A percentile compares a stretch with the other conserved stretches of the same genome.
These are phyloP conservation scores for Ursus arctos DNA, from an alignment of 2,113 vertebrate species.

Conservation along the genomic window DNA sequence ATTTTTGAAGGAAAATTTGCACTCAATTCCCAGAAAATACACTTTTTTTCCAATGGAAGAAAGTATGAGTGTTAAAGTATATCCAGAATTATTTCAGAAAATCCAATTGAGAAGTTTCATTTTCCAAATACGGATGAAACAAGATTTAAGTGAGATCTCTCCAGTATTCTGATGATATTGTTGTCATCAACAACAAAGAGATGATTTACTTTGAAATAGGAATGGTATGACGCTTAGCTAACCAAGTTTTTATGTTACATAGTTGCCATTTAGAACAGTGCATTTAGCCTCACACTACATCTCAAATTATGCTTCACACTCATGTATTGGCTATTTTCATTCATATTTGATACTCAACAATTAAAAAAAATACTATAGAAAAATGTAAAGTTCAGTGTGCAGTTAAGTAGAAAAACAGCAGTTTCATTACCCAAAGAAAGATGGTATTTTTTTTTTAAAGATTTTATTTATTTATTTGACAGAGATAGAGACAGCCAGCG, in stretches of 20 bases:
- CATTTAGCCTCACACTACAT: neutral
- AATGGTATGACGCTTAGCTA: constrained; percentile 24
- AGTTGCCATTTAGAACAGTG: constrained; percentile 40
- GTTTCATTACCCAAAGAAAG: constrained; percentile 34
- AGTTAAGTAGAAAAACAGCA: neutral
- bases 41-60: constrained; percentile 6
- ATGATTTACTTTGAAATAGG: constrained; percentile 46
- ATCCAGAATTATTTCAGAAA: constrained; percentile 67
- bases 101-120: neutral
- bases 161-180: neutral
- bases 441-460: neutral
- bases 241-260: neutral
- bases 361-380: neutral
- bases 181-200: neutral
- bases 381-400: constrained; percentile 24
- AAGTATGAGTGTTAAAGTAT: neutral
- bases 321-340: constrained; percentile 31
- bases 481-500: no score
- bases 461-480: no score
- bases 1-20: constrained; percentile 58
- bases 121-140: constrained; percentile 55
- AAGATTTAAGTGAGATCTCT: constrained; percentile 34
- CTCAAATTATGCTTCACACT: constrained; percentile 17
- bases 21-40: constrained; percentile 37
- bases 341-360: neutral